Conservation (phyloP, 2,888 invertebrate species). For the Plutella xylostella region DNA sequence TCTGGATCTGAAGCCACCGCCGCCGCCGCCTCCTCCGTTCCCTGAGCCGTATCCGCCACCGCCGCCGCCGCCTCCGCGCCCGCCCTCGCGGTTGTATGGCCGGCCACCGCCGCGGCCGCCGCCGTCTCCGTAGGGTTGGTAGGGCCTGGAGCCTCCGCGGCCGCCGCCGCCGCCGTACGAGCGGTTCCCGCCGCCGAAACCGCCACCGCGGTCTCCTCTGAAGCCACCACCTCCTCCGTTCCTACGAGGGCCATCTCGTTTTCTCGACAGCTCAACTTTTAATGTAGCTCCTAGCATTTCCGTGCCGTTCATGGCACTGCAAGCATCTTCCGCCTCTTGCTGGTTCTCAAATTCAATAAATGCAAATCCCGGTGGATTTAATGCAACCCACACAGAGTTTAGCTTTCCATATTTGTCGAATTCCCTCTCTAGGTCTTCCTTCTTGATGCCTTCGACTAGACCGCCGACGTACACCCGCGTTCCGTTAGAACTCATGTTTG, state of each 20-base stretch:
- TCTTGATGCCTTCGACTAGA: constrained; percentile 88
- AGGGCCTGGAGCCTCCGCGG: constrained; percentile 60
- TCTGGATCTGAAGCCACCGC: constrained; percentile 66
- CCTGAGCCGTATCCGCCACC: constrained; percentile 46
- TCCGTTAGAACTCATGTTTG: constrained; percentile 59
- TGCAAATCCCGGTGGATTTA: constrained; percentile 94
- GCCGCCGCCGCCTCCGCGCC: constrained; percentile 54
- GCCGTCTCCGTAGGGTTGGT: constrained; percentile 47
- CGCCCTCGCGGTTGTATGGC: constrained; percentile 69
- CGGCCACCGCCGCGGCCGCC: constrained; percentile 66
- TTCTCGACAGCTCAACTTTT: constrained; percentile 89
- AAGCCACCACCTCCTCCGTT: constrained; percentile 71
- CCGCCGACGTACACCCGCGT: constrained; percentile 93
- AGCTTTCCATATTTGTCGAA: constrained; percentile 93
- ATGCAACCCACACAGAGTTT: constrained; percentile 93
- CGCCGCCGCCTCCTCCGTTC: constrained; percentile 45
- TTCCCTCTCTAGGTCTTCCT: constrained; percentile 91
- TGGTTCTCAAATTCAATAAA: constrained; percentile 93
- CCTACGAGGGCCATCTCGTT: constrained; percentile 78
- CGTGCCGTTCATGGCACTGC: constrained; percentile 88
- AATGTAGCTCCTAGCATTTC: constrained; percentile 89
- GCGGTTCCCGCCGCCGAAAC: constrained; percentile 55
- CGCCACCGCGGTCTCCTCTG: constrained; percentile 54
- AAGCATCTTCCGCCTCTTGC: constrained; percentile 91
- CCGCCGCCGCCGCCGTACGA: constrained; percentile 54